phyloP scores from a whole-genome alignment of 2,888 invertebrate species.

The Drosophila subquinaria region DNA sequence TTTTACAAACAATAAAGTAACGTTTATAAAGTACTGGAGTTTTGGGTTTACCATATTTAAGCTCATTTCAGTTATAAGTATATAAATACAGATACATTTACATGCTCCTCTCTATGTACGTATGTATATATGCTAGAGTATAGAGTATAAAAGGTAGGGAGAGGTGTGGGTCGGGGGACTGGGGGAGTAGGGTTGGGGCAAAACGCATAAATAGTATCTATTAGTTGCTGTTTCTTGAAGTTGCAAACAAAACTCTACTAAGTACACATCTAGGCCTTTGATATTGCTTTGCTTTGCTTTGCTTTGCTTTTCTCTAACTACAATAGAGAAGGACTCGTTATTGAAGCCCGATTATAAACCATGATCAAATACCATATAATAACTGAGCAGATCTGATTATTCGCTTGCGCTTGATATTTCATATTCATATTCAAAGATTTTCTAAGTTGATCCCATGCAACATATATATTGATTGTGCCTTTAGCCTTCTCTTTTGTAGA shows the following conservation, averaged over 20 bases:
- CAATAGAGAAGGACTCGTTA: conserved; percentile 30
- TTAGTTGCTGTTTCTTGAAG: conserved; percentile 11
- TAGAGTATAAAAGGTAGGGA: conserved; percentile 10
- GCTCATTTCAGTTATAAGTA: conserved; percentile 71
- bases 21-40: conserved; percentile 65
- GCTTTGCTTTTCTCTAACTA: conserved; percentile 50
- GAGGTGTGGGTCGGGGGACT: not conserved
- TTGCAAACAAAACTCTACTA: conserved; percentile 58
- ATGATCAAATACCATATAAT: conserved; percentile 23
- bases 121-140: conserved; percentile 29
- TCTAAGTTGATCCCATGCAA: conserved; percentile 81
- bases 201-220: conserved; percentile 30
- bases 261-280: conserved; percentile 66
- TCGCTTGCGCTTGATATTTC: conserved; percentile 34
- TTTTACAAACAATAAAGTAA: conserved; percentile 70
- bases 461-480: conserved; percentile 73
- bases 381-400: conserved; percentile 43
- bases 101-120: conserved; percentile 28
- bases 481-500: conserved; percentile 61
- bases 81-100: conserved; percentile 40
- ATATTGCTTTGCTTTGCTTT: conserved; percentile 64
- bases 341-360: conserved; percentile 4
- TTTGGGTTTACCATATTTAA: conserved; percentile 69
- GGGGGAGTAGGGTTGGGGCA: not conserved
- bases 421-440: conserved; percentile 36